Conservation (phyloP, 2,797 vertebrate species). For the Acanthiza pusilla region DNA sequence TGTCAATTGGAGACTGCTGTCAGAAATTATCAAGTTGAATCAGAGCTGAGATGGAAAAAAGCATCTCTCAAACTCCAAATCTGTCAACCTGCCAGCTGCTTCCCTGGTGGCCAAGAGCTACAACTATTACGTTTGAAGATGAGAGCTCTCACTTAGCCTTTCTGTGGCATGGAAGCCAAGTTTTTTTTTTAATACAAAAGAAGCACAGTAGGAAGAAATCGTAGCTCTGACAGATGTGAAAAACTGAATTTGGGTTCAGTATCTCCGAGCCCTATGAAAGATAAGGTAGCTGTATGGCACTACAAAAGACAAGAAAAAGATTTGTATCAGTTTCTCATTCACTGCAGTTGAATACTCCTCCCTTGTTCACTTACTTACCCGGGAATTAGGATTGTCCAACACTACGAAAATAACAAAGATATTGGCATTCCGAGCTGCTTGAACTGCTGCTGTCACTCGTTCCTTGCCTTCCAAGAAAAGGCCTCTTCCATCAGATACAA, state of each 20-base stretch:
- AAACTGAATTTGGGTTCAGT: neutral
- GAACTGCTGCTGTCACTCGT: slow-evolving; percentile 85
- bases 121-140: neutral
- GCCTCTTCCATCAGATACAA: slow-evolving; percentile 94
- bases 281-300: neutral
- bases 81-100: neutral
- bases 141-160: neutral
- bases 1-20: neutral
- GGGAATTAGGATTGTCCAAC: slow-evolving; percentile 91
- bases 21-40: neutral
- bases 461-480: slow-evolving; percentile 97
- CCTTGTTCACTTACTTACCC: slow-evolving; percentile 80
- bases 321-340: neutral
- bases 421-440: slow-evolving; percentile 81
- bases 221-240: neutral
- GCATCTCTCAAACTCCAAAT: neutral
- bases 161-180: neutral
- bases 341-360: neutral
- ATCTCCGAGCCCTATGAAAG: neutral
- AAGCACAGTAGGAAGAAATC: neutral
- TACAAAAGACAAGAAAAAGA: neutral
- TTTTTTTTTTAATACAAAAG: neutral
- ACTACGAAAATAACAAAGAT: slow-evolving; percentile 96
- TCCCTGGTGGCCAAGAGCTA: neutral
- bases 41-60: neutral